Base-by-base conservation (phyloP, 1,140 invertebrate species). In the Ceratina australensis region DNA sequence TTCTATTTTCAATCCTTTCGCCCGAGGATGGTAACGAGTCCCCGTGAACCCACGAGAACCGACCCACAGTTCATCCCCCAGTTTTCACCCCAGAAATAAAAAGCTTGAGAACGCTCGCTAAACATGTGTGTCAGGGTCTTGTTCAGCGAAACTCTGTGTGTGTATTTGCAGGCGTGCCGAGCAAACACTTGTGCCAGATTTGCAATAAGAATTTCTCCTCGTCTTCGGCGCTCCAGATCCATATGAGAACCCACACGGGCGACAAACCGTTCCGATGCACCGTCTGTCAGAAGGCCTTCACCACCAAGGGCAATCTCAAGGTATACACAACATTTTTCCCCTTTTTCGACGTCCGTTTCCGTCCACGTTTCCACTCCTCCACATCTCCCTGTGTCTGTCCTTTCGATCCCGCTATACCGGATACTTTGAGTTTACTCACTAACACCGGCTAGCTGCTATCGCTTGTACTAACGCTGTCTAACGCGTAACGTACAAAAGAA, bases 151-250 rank as follows among this genome's bases (percentile, higher is more conserved):
- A 84, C 77, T 87, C 86, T 93, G 90, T 93, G 91, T 92, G 91
- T 92, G 89, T 93, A 89, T 93, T 93, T 93, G 89, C 94, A 93
- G 94, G 93, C 91, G 91, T 93, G 89, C 79, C 87, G 89, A 94
- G 93, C 89, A 99, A 99, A 93, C 98, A 99, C 92, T 96, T 98
- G 91, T 99, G 98, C 93, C 95, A 96, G 89, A 97, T 98, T 89
- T 99, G 98, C 94, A 96, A 97, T 93, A 99, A 99, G 94, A 98
- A 98, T 94, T 99, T 99, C 94, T 98, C 97, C 49, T 98, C 97
- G 79, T 98, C 97, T 84, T 98, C 97, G 86, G 98, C 98, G 77
- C 94, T 98, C 79, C 98, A 99, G 93, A 99, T 99, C 87, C 98
- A 99, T 93, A 98, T 99, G 96, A 94, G 98, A 88, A 99, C 98